Evolutionary conservation across 1,140 invertebrate species (phyloP).

Genomic region (Aporrectodea caliginosa): DNA sequence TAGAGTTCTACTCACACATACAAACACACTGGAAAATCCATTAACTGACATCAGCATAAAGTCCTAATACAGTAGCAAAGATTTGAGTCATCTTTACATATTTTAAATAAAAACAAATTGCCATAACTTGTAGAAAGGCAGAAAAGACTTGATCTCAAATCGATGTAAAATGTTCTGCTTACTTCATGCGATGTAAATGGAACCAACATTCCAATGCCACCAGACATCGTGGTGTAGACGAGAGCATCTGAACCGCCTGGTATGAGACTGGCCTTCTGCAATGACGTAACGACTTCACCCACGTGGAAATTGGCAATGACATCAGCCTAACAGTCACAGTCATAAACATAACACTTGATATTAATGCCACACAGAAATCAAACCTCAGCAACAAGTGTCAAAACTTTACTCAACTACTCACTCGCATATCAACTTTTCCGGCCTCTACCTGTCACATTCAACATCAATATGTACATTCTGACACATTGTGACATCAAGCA

Average conservation of each 20-base stretch:
- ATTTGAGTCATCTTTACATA: constrained; percentile 16
- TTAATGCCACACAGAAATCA: too few species aligned
- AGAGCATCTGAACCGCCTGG: constrained; percentile 94
- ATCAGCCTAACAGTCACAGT: constrained; percentile 65
- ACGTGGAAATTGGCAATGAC: constrained; percentile 87
- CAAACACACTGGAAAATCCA: too few species aligned
- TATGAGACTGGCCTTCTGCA: constrained; percentile 88
- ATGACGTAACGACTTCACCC: constrained; percentile 74
- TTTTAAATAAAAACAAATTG: background rate
- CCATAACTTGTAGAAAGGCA: background rate
- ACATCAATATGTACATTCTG: too few species aligned
- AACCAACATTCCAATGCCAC: constrained; percentile 85
- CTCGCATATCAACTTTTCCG: too few species aligned
- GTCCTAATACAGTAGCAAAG: background rate
- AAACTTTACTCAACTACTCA: too few species aligned
- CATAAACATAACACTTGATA: too few species aligned
- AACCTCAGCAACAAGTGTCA: too few species aligned
- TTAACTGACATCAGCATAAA: too few species aligned
- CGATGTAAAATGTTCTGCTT: constrained; percentile 16
- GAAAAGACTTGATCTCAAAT: too few species aligned
- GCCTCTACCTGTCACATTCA: too few species aligned
- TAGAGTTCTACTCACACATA: too few species aligned
- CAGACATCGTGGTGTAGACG: constrained; percentile 92
- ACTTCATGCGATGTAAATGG: constrained; percentile 94
- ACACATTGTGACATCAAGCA: too few species aligned